phyloP scores from a whole-genome alignment of 2,113 vertebrate genomes.

The Actenoides lindsayi region DNA sequence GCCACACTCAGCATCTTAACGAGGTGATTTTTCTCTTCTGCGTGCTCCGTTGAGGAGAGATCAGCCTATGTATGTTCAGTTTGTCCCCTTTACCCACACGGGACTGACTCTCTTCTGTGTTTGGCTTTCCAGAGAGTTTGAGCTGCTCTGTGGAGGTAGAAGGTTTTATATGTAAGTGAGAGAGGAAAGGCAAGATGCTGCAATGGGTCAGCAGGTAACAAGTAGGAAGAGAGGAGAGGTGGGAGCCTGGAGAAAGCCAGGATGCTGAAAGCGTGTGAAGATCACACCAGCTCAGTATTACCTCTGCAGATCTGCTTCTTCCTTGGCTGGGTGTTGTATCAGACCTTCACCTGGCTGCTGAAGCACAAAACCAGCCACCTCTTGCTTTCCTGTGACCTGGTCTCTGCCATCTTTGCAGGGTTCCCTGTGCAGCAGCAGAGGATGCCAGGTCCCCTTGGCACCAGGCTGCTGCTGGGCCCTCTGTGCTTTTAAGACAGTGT shows the following conservation, averaged over 20 bases:
- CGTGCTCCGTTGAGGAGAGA: neutral
- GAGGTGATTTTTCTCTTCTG: neutral
- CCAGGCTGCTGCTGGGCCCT: neutral
- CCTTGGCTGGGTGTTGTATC: neutral
- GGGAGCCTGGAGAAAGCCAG: neutral
- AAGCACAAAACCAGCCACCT: neutral
- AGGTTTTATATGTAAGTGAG: neutral
- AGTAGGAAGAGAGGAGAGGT: neutral
- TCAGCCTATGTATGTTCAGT: neutral
- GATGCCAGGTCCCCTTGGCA: neutral
- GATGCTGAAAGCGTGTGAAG: neutral
- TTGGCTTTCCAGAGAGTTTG: neutral
- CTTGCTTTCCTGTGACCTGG: neutral
- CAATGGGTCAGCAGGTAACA: neutral
- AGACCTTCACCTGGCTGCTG: neutral
- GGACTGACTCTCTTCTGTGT: neutral
- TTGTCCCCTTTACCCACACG: neutral
- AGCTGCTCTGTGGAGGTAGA: neutral
- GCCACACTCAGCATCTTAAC: neutral
- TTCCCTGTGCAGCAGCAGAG: neutral
- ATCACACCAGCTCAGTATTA: neutral
- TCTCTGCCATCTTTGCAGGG: neutral
- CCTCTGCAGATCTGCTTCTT: neutral
- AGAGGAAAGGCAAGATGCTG: neutral
- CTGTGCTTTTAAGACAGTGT: neutral